These are phyloP conservation scores for Nomada flava DNA, from an alignment of 2,888 invertebrate species.

Conservation along the genomic window DNA sequence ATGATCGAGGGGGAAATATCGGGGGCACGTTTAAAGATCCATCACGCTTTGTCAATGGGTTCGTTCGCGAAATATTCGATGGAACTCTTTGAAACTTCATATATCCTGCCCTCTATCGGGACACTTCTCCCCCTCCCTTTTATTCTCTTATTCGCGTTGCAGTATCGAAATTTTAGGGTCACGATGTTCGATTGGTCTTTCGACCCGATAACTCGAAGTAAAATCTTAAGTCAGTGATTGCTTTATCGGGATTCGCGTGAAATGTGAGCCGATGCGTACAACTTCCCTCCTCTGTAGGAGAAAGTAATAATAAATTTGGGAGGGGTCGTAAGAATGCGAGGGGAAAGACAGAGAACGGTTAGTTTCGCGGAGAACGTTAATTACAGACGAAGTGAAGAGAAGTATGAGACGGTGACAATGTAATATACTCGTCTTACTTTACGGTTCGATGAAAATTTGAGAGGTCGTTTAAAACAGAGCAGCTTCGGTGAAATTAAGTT, in stretches of 20 bases:
- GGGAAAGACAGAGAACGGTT: background rate
- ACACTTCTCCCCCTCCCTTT: background rate
- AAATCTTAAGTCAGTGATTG: background rate
- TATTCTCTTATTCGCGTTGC: background rate
- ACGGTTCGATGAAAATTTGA: background rate
- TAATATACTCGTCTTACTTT: background rate
- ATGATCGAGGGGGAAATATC: constrained; percentile 65
- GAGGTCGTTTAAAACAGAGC: background rate
- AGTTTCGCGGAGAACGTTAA: background rate
- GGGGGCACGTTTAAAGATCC: constrained; percentile 66
- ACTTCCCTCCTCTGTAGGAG: background rate
- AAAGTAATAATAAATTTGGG: constrained; percentile 7
- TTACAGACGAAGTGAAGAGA: background rate
- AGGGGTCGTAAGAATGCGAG: background rate
- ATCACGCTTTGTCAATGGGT: constrained; percentile 60
- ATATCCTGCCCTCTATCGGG: constrained; percentile 30
- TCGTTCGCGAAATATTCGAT: constrained; percentile 63
- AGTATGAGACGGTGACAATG: background rate
- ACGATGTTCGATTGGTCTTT: constrained; percentile 27
- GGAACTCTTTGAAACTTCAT: constrained; percentile 59
- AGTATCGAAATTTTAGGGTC: constrained; percentile 14
- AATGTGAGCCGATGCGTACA: background rate
- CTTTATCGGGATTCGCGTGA: background rate
- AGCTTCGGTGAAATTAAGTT: background rate
- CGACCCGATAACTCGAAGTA: constrained; percentile 37